phyloP scores from a whole-genome alignment of 1,140 invertebrate species.

The Lanistes nyassanus region DNA sequence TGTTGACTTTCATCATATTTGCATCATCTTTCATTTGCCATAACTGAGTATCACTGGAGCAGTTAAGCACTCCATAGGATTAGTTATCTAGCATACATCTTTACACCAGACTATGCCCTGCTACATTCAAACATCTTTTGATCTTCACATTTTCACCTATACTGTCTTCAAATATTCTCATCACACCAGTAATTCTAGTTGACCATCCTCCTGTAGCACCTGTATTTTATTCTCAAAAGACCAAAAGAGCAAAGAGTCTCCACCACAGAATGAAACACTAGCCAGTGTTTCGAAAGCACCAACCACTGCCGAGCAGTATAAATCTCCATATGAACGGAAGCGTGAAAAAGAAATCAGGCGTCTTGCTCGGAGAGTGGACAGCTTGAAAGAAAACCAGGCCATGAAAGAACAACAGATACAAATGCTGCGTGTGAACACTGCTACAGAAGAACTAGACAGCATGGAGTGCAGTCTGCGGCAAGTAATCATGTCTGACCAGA shows the following conservation, averaged over 20 bases:
- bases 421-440: constrained; percentile 23
- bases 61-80: too few species aligned
- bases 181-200: too few species aligned
- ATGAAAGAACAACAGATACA: constrained; percentile 29
- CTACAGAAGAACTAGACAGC: constrained; percentile 21
- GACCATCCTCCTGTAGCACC: too few species aligned
- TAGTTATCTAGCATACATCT: too few species aligned
- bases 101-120: background rate
- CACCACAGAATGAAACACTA: background rate
- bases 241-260: background rate
- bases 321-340: constrained; percentile 58
- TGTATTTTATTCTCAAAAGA: background rate
- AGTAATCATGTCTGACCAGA: background rate
- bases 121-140: background rate
- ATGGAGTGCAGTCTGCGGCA: constrained; percentile 27
- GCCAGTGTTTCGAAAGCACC: background rate
- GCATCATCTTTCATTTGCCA: too few species aligned
- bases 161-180: too few species aligned
- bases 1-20: too few species aligned
- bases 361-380: constrained; percentile 48
- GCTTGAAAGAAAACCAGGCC: constrained; percentile 17
- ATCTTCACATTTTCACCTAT: background rate
- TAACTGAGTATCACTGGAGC: too few species aligned
- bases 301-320: constrained; percentile 23
- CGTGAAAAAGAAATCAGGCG: constrained; percentile 53